Evolutionary conservation across 2,888 invertebrate genomes (phyloP).

Genomic region (Pristionchus japonicus): DNA sequence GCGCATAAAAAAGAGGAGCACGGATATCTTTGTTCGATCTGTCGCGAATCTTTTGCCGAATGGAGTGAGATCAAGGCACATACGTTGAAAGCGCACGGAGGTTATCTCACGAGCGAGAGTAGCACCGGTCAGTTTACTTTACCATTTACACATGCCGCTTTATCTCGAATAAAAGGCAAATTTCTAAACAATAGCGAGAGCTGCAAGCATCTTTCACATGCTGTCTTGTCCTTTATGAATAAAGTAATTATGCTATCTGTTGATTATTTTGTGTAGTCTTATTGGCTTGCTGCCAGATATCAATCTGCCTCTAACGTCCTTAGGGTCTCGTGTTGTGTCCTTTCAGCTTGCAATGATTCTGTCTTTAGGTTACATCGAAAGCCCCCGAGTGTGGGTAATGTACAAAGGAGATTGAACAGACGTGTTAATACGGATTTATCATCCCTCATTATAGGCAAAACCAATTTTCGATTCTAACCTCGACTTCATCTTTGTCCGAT

Average conservation of each 20-base stretch:
- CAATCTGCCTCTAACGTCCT: constrained; percentile 6
- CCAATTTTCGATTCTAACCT: neutral
- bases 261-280: neutral
- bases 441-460: neutral
- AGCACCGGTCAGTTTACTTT: constrained; percentile 65
- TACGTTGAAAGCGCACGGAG: constrained; percentile 72
- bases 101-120: constrained; percentile 72
- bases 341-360: constrained; percentile 12
- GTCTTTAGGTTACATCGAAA: constrained; percentile 73
- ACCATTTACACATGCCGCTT: neutral
- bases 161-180: neutral
- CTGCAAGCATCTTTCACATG: neutral
- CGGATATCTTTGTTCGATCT: constrained; percentile 74
- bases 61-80: constrained; percentile 74
- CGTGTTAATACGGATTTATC: neutral
- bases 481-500: no score
- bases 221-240: constrained; percentile 21
- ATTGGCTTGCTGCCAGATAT: constrained; percentile 44
- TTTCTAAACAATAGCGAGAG: neutral
- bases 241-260: constrained; percentile 20
- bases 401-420: constrained; percentile 72
- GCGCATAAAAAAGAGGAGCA: constrained; percentile 68
- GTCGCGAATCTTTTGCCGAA: constrained; percentile 67
- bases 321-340: neutral
- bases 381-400: constrained; percentile 74